phyloP scores from a whole-genome alignment of 2,113 vertebrate genomes.

The Nematolebias whitei region DNA sequence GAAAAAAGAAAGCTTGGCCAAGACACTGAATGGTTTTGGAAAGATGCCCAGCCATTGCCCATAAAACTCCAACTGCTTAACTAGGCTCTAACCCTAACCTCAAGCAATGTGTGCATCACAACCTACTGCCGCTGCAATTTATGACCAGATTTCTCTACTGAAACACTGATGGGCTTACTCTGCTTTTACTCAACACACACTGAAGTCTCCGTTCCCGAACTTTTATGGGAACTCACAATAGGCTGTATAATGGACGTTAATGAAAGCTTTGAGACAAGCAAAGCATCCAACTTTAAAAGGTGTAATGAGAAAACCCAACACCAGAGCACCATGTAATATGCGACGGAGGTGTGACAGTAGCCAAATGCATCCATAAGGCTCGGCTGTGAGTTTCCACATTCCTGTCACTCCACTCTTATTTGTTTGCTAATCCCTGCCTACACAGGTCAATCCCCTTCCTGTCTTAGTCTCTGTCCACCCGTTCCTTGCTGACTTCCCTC shows the following conservation, averaged over 20 bases:
- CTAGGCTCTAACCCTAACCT: constrained; percentile 49
- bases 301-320: constrained; percentile 1
- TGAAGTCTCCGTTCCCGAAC: constrained; percentile 11
- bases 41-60: constrained; percentile 48
- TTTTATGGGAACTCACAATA: background rate
- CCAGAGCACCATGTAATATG: background rate
- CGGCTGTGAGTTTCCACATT: constrained; percentile 62
- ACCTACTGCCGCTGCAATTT: constrained; percentile 29
- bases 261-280: background rate
- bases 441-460: constrained; percentile 49
- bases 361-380: constrained; percentile 50
- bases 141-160: constrained; percentile 35
- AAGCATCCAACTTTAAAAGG: background rate
- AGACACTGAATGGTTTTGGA: constrained; percentile 46
- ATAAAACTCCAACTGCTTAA: constrained; percentile 63
- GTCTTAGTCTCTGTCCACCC: constrained; percentile 46
- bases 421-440: constrained; percentile 71
- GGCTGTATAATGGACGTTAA: too few species aligned
- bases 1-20: constrained; percentile 1
- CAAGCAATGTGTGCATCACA: constrained; percentile 46
- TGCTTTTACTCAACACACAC: constrained; percentile 13
- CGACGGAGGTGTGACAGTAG: constrained; percentile 33
- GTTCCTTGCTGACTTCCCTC: constrained; percentile 61
- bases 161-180: constrained; percentile 15
- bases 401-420: constrained; percentile 69